These are phyloP conservation scores for Eucera pruinosa DNA, from an alignment of 2,888 invertebrate species.

Conservation along the genomic window DNA sequence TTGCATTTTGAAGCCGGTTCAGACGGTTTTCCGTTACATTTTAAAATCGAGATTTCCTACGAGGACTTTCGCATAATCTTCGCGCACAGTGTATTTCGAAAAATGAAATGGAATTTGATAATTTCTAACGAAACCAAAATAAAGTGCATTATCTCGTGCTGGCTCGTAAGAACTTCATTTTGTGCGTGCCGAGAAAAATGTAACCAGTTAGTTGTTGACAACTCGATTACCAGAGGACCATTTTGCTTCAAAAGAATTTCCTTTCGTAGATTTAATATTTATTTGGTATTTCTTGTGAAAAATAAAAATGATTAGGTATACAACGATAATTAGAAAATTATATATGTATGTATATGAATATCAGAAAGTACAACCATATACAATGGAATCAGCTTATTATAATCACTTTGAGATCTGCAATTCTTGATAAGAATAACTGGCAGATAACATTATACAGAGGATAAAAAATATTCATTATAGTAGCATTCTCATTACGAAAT, in stretches of 20 bases:
- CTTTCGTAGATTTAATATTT: no score
- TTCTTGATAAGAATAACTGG: no score
- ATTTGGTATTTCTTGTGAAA: no score
- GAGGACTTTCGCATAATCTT: neutral
- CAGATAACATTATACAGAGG: no score
- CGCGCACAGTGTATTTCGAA: neutral
- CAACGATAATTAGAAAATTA: no score
- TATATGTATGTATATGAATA: no score
- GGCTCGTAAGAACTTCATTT: neutral
- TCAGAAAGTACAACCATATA: no score
- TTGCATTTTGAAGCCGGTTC: constrained; percentile 21
- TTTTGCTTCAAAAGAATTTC: neutral
- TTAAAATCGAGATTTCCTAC: constrained; percentile 28
- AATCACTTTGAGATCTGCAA: no score
- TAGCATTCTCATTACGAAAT: no score
- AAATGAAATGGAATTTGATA: constrained; percentile 1
- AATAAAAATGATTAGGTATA: no score
- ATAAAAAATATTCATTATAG: no score
- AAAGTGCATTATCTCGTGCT: neutral
- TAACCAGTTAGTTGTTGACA: neutral
- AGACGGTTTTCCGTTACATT: constrained; percentile 28
- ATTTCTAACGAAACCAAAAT: neutral
- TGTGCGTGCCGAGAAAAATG: neutral
- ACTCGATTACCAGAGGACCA: neutral
- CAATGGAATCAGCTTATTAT: no score